Conservation (phyloP, 1,140 invertebrate genomes). For the Chlorops oryzae region DNA sequence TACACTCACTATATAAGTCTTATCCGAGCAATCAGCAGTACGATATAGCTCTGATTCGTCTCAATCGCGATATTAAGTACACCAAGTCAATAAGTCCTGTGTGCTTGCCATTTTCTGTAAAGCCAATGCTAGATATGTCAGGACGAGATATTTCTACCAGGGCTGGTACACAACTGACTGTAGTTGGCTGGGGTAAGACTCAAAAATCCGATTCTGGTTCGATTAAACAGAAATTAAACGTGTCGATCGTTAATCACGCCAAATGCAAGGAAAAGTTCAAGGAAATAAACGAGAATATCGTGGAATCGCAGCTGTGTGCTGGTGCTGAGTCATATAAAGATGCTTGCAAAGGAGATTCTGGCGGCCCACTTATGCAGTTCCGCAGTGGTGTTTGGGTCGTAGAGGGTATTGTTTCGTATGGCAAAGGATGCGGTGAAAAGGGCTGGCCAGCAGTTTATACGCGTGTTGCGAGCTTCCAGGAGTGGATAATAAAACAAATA, state of each 20-base stretch:
- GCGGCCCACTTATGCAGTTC: constrained; percentile 53
- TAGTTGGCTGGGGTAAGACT: constrained; percentile 64
- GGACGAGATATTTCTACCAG: no score
- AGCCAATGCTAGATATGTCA: constrained; percentile 12
- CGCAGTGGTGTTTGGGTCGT: constrained; percentile 42
- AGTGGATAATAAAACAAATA: no score
- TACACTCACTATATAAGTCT: constrained; percentile 48
- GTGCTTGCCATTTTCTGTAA: constrained; percentile 49
- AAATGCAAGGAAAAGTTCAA: constrained; percentile 24
- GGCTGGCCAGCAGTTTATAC: constrained; percentile 49
- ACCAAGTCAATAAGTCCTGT: constrained; percentile 54
- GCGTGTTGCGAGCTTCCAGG: constrained; percentile 35
- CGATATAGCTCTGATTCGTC: constrained; percentile 51
- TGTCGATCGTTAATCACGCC: constrained; percentile 24
- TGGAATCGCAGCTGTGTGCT: constrained; percentile 51
- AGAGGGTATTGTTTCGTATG: constrained; percentile 51
- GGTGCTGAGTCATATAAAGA: constrained; percentile 53
- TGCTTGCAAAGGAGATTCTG: constrained; percentile 59
- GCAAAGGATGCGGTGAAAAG: constrained; percentile 39
- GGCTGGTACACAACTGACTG: constrained; percentile 47
- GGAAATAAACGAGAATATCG: constrained; percentile 25
- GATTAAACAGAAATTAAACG: constrained; percentile 29
- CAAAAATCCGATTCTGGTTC: constrained; percentile 39
- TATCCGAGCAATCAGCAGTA: constrained; percentile 32
- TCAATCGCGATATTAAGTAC: constrained; percentile 45